Base-by-base conservation (phyloP, 2,797 vertebrate species). In the Falco peregrinus region DNA sequence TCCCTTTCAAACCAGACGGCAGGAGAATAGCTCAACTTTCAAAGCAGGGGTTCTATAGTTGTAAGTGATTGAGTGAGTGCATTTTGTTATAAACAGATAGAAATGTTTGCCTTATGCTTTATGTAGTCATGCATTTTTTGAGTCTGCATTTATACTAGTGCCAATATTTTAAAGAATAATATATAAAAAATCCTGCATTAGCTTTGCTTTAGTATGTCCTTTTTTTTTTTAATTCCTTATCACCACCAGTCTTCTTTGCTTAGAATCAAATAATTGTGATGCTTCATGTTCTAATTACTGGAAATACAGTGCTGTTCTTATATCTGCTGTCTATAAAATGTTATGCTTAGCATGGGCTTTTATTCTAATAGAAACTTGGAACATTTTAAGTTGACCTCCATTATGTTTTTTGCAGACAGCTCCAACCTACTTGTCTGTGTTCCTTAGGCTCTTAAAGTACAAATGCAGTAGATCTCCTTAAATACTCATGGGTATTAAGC, bases 1-100 rank as follows among this genome's bases (percentile, higher is more conserved):
- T 90, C 60, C 47, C 35, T 89, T 96, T 96, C 57, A 93, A 92
- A 91, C 74, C 74, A 95, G 75, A 87, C 80, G 81, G 7, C 80
- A 92, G 45, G 93, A 94, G 77, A 93, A 69, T 61, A 93, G 69
- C 69, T 92, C 22, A 29, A 39, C 53, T 94, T 83, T 74, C 57
- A 89, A 89, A 79, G 69, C 57, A 87, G 59, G 16, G 63, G 76
- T 94, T 87, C 20, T 81, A 5, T 74, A 84, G 24, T 93, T 95
- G 87, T 50, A 85, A 94, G 48, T 84, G 79, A 70, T 56, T 33
- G 47, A 95, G 37, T 67, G 21, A 95, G 37, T 67, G 21, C 65
- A 56, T 94, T 95, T 96, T 65, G 24, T 84, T 95, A 80, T 64
- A 70, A 87, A 85, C 69, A 83, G 25, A 85, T 69, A 83, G 25